Conservation (phyloP, 1,140 invertebrate genomes). For the Lepidotrigona ventralis region DNA sequence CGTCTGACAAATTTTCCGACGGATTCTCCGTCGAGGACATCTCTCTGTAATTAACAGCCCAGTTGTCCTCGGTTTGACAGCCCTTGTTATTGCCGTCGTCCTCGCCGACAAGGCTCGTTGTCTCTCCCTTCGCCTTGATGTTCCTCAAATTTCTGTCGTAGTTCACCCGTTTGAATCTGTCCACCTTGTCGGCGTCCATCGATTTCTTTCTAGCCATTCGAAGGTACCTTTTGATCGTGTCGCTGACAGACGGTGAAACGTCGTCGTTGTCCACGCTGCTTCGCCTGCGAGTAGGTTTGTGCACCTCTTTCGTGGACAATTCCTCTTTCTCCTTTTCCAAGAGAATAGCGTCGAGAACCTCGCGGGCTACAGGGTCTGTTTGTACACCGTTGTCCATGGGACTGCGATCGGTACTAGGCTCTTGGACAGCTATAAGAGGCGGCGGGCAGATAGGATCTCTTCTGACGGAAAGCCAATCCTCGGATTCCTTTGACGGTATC, state of each 20-base stretch:
- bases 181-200: slow-evolving; percentile 88
- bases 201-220: slow-evolving; percentile 93
- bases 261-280: slow-evolving; percentile 91
- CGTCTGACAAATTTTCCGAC: slow-evolving; percentile 76
- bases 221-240: slow-evolving; percentile 91
- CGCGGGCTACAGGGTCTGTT: slow-evolving; percentile 82
- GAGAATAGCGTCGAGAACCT: slow-evolving; percentile 78
- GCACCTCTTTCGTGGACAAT: slow-evolving; percentile 56
- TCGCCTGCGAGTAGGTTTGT: slow-evolving; percentile 79
- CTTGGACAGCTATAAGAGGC: slow-evolving; percentile 85
- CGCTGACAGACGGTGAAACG: slow-evolving; percentile 90
- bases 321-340: slow-evolving; percentile 70
- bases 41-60: slow-evolving; percentile 81
- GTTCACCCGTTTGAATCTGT: slow-evolving; percentile 92
- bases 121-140: slow-evolving; percentile 89
- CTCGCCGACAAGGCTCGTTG: slow-evolving; percentile 86
- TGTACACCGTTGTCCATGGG: slow-evolving; percentile 82
- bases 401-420: slow-evolving; percentile 80
- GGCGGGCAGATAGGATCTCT: slow-evolving; percentile 81
- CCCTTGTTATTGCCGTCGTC: slow-evolving; percentile 87
- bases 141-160: slow-evolving; percentile 92
- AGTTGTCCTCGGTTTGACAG: slow-evolving; percentile 87
- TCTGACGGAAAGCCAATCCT: slow-evolving; percentile 34
- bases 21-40: slow-evolving; percentile 65
- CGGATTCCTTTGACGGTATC: slow-evolving; percentile 45